Conservation (phyloP, 2,888 invertebrate genomes). For the Tetragonisca angustula region DNA sequence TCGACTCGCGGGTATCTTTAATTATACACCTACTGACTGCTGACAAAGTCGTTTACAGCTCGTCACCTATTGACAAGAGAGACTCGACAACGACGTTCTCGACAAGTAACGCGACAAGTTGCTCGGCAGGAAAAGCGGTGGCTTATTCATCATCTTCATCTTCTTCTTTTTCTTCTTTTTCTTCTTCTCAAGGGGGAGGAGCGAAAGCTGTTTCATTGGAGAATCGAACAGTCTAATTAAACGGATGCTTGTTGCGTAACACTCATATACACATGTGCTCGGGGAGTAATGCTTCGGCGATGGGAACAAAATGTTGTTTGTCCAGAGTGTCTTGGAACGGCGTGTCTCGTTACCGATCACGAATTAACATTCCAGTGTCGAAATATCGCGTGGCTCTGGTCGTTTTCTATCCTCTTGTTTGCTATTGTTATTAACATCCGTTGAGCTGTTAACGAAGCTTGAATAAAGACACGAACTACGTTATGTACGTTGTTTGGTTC, state of each 20-base stretch:
- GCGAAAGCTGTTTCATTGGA: conserved; percentile 2
- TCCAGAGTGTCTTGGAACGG: conserved; percentile 51
- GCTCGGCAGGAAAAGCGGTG: background rate
- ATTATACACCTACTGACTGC: conserved; percentile 40
- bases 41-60: conserved; percentile 33
- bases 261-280: conserved; percentile 40
- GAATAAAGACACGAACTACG: background rate
- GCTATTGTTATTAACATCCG: background rate
- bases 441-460: too few relatives aligned
- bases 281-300: conserved; percentile 10
- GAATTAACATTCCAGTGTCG: background rate
- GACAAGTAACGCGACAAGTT: conserved; percentile 13
- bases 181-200: background rate
- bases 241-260: conserved; percentile 49
- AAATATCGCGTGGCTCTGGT: background rate
- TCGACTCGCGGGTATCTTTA: conserved; percentile 2
- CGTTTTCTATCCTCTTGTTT: background rate
- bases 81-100: conserved; percentile 13
- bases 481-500: too few relatives aligned
- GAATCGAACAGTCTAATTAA: conserved; percentile 34
- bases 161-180: background rate
- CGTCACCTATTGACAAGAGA: conserved; percentile 12
- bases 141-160: background rate
- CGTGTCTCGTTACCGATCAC: conserved; percentile 35
- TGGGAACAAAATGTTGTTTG: conserved; percentile 11